Percentiles rank a stretch among this genome's conserved stretches.
Conservation (phyloP, 2,797 vertebrate species). For the Melanogrammus aeglefinus region DNA sequence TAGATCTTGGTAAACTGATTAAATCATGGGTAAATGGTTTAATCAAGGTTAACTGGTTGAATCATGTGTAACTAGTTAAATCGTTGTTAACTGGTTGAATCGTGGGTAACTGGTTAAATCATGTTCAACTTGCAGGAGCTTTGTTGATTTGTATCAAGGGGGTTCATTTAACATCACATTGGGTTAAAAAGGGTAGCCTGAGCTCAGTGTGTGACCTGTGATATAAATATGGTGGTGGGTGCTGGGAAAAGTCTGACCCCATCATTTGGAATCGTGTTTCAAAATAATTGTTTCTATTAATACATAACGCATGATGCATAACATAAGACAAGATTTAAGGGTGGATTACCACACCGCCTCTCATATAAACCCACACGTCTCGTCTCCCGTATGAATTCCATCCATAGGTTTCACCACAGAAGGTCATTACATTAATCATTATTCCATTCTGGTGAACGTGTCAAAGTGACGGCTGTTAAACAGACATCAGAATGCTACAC, state of each 20-base stretch:
- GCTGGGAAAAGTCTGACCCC: background rate
- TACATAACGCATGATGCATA: background rate
- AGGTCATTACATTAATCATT: background rate
- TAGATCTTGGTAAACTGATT: too few species aligned
- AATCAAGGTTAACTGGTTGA: background rate
- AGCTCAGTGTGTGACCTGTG: background rate
- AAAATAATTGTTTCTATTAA: background rate
- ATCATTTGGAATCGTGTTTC: background rate
- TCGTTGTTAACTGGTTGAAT: too few species aligned
- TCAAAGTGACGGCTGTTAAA: constrained; percentile 6
- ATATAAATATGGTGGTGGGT: background rate
- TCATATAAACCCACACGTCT: constrained; percentile 2
- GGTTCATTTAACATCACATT: background rate
- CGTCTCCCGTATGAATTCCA: background rate
- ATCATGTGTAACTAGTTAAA: too few species aligned
- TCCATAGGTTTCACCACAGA: background rate
- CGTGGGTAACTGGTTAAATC: too few species aligned
- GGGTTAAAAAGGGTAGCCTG: background rate
- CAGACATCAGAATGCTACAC: background rate
- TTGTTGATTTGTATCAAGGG: background rate
- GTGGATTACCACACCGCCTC: background rate
- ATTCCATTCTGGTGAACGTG: constrained; percentile 4
- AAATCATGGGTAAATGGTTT: too few species aligned
- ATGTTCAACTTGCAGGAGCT: background rate
- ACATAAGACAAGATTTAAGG: background rate